phyloP scores from a whole-genome alignment of 2,797 vertebrate genomes.

The Chaunax sp. region DNA sequence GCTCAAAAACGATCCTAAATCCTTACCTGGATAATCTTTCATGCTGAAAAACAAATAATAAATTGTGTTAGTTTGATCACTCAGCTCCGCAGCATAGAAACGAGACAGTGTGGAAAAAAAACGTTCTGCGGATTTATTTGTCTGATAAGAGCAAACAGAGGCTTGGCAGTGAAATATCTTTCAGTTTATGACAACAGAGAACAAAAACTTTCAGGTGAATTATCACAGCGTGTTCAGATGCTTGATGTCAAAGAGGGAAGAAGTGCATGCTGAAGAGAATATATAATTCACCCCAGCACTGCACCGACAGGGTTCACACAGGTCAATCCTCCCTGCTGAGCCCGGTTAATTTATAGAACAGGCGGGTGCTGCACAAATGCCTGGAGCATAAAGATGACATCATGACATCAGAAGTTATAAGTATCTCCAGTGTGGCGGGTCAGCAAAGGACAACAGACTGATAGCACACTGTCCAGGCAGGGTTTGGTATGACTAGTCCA shows the following conservation, averaged over 20 bases:
- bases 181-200: conserved; percentile 46
- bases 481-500: conserved; percentile 7
- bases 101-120: conserved; percentile 36
- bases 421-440: conserved; percentile 49
- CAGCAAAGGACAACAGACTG: conserved; percentile 55
- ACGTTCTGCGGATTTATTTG: conserved; percentile 55
- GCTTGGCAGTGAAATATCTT: conserved; percentile 45
- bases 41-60: conserved; percentile 85
- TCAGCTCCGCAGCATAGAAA: conserved; percentile 37
- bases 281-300: conserved; percentile 50
- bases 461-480: conserved; percentile 54
- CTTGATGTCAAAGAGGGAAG: conserved; percentile 33
- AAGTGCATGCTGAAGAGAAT: conserved; percentile 39
- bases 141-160: conserved; percentile 57
- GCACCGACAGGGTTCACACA: conserved; percentile 49
- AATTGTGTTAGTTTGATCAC: conserved; percentile 46
- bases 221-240: conserved; percentile 33
- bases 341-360: conserved; percentile 56
- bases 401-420: conserved; percentile 64
- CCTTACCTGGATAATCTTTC: conserved; percentile 93
- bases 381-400: conserved; percentile 61
- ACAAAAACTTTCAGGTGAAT: conserved; percentile 59
- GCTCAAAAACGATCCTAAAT: conserved; percentile 17
- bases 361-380: conserved; percentile 44
- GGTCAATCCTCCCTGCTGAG: conserved; percentile 54